A percentile compares a stretch with the other conserved stretches of the same genome.
Evolutionary conservation across 2,113 vertebrate genomes (phyloP).

Genomic region (Pycnonotus jocosus): DNA sequence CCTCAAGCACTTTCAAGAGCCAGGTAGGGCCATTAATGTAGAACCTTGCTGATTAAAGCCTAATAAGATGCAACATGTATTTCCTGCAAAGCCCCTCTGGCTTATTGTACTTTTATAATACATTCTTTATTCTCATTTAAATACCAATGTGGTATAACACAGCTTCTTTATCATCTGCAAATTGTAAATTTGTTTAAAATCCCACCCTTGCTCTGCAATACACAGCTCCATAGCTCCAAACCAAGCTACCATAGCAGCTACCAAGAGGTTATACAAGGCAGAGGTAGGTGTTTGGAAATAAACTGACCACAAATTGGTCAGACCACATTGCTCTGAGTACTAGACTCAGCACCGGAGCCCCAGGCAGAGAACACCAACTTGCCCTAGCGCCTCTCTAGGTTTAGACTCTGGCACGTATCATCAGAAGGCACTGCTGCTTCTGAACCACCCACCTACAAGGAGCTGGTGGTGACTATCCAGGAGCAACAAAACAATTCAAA

Average conservation of each 20-base stretch:
- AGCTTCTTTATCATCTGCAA: neutral
- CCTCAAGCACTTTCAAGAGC: neutral
- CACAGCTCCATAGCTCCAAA: neutral
- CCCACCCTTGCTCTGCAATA: neutral
- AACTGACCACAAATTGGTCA: too few relatives aligned
- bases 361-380: neutral
- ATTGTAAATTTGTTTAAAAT: neutral
- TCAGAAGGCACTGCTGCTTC: neutral
- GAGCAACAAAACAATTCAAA: neutral
- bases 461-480: neutral
- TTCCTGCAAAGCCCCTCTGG: neutral
- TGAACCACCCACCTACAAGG: neutral
- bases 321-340: neutral
- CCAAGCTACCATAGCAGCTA: neutral
- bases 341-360: neutral
- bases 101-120: neutral
- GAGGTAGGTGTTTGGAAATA: neutral
- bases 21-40: neutral
- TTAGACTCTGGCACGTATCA: neutral
- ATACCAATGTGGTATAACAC: neutral
- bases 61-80: neutral
- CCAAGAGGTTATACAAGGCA: neutral
- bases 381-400: neutral
- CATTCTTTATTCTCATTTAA: neutral
- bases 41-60: neutral